Evolutionary conservation across 2,113 vertebrate species (phyloP).

Genomic region (Gymnogyps californianus): DNA sequence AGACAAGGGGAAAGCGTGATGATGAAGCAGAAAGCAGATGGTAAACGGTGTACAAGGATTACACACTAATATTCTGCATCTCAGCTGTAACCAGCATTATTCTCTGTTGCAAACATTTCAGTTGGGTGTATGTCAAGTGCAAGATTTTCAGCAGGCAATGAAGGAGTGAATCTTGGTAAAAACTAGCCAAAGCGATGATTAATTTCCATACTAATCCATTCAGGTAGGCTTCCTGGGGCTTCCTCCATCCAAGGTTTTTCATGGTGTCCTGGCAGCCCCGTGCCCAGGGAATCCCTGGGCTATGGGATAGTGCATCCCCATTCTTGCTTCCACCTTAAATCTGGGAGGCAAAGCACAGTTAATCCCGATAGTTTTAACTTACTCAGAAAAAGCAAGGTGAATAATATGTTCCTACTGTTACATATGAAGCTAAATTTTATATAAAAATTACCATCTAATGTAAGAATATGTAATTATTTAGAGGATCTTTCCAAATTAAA

Average conservation of each 20-base stretch:
- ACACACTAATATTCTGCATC: neutral
- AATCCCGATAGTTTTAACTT: neutral
- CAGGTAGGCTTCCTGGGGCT: slow-evolving; percentile 13
- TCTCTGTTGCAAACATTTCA: neutral
- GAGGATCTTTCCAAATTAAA: neutral
- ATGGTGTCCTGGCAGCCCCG: slow-evolving; percentile 42
- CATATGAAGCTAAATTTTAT: neutral
- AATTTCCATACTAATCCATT: slow-evolving; percentile 5
- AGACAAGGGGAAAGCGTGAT: neutral
- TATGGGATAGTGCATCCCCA: neutral
- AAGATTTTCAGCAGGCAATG: neutral
- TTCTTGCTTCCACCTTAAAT: neutral
- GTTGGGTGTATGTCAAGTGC: neutral
- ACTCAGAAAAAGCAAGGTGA: neutral
- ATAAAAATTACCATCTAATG: neutral
- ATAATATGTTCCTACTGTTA: neutral
- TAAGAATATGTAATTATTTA: neutral
- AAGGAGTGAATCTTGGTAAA: neutral
- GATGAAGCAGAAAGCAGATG: neutral
- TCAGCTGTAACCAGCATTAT: neutral
- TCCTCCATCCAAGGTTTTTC: slow-evolving; percentile 28
- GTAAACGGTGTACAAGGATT: rapidly evolving
- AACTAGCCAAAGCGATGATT: neutral
- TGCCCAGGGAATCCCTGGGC: slow-evolving; percentile 35
- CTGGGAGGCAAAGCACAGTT: neutral